These are phyloP conservation scores for Loxodonta africana DNA, from an alignment of 2,113 vertebrate species.

Conservation along the genomic window DNA sequence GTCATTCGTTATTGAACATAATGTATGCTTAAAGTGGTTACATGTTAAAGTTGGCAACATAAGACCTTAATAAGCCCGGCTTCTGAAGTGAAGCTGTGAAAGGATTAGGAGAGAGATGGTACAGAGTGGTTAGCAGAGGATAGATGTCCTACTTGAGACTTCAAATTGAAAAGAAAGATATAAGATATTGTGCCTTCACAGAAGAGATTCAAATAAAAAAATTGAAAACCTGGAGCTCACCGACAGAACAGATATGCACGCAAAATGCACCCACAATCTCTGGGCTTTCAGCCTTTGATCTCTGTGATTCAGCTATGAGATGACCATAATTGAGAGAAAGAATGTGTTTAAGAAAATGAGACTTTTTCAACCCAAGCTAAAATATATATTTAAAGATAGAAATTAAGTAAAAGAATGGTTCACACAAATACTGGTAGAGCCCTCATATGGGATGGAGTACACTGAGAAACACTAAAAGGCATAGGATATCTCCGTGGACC, in stretches of 20 bases:
- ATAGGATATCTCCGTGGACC: not conserved
- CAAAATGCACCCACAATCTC: not conserved
- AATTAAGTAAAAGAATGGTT: not conserved
- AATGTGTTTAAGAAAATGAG: not conserved
- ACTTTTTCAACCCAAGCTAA: not conserved
- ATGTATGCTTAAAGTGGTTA: not conserved
- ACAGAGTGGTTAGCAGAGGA: not conserved
- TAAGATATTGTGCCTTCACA: not conserved
- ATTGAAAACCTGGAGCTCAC: fast-evolving
- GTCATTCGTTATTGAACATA: not conserved
- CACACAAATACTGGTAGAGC: fast-evolving
- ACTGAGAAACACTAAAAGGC: not conserved
- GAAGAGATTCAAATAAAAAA: not conserved
- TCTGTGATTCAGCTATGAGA: not conserved
- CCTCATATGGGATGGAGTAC: not conserved
- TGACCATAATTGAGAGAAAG: not conserved
- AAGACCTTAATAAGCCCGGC: not conserved
- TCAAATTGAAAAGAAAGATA: not conserved
- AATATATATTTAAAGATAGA: not conserved
- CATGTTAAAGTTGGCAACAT: not conserved
- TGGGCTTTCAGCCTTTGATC: not conserved
- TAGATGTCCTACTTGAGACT: not conserved
- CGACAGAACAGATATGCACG: not conserved
- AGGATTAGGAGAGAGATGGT: not conserved
- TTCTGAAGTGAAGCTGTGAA: not conserved